phyloP scores from a whole-genome alignment of 2,888 invertebrate species.

The Plagodis pulveraria region DNA sequence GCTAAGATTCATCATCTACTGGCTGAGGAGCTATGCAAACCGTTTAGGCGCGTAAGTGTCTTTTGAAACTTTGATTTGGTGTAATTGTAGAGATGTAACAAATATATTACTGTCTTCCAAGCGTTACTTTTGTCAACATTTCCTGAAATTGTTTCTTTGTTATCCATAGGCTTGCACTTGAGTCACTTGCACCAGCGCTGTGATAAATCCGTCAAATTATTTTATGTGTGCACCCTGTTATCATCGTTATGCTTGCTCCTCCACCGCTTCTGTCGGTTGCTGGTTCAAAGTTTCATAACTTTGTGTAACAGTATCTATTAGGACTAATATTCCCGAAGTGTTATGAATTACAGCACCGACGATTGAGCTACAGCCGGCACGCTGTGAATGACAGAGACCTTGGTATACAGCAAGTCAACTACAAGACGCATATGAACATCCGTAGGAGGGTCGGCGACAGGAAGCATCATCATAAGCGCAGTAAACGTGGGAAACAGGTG shows the following conservation, averaged over 20 bases:
- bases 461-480: slow-evolving; percentile 93
- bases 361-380: slow-evolving; percentile 95
- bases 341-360: slow-evolving; percentile 88
- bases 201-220: background rate
- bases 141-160: background rate
- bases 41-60: slow-evolving; percentile 91
- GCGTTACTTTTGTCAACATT: too few relatives aligned
- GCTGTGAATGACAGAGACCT: slow-evolving; percentile 95
- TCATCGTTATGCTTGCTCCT: slow-evolving; percentile 20
- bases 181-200: slow-evolving; percentile 10
- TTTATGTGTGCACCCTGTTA: slow-evolving; percentile 18
- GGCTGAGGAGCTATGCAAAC: slow-evolving; percentile 94
- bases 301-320: slow-evolving; percentile 22
- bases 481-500: slow-evolving; percentile 93
- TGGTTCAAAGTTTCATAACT: slow-evolving; percentile 15
- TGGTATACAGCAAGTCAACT: slow-evolving; percentile 91
- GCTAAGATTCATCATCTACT: slow-evolving; percentile 97
- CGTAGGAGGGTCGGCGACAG: slow-evolving; percentile 94
- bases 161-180: background rate
- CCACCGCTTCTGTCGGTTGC: slow-evolving; percentile 31
- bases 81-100: slow-evolving; percentile 1
- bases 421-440: slow-evolving; percentile 96
- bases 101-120: background rate
- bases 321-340: slow-evolving; percentile 30
- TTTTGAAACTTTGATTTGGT: slow-evolving; percentile 8